phyloP scores from a whole-genome alignment of 1,140 invertebrate genomes.

The Cryptotermes secundus region DNA sequence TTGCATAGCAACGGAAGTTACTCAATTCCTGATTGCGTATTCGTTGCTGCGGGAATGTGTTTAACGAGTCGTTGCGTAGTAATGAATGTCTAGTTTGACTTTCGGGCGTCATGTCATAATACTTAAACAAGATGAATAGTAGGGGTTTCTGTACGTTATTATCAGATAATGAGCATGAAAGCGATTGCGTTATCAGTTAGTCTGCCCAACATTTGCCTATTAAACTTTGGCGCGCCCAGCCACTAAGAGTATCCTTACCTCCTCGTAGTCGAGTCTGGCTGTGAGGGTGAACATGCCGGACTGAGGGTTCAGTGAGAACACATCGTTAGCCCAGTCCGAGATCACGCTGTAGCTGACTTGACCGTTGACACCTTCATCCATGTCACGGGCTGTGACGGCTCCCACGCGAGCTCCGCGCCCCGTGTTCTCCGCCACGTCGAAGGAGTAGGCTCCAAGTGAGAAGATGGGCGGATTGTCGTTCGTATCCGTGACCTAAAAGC shows the following conservation, averaged over 20 bases:
- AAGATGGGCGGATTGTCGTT: conserved; percentile 95
- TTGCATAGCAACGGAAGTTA: too few relatives aligned
- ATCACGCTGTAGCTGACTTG: conserved; percentile 85
- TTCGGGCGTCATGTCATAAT: too few relatives aligned
- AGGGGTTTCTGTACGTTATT: too few relatives aligned
- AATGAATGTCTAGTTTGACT: too few relatives aligned
- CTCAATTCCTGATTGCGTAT: too few relatives aligned
- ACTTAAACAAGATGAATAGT: too few relatives aligned
- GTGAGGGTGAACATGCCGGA: conserved; percentile 88
- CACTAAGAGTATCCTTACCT: conserved; percentile 70
- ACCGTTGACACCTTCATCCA: conserved; percentile 82
- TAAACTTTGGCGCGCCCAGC: too few relatives aligned
- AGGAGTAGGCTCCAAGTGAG: conserved; percentile 78
- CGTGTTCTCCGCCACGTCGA: conserved; percentile 85
- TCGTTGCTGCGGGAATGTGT: too few relatives aligned
- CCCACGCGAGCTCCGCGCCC: conserved; percentile 78
- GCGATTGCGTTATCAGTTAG: too few relatives aligned
- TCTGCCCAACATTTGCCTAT: too few relatives aligned
- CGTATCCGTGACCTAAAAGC: conserved; percentile 77
- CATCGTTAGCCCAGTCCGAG: conserved; percentile 91
- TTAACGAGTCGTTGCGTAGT: too few relatives aligned
- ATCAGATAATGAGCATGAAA: too few relatives aligned
- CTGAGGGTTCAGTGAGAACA: conserved; percentile 88
- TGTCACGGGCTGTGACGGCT: conserved; percentile 76
- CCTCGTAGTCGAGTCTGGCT: conserved; percentile 87